A percentile compares a stretch with the other conserved stretches of the same genome.
Evolutionary conservation across 2,797 vertebrate genomes (phyloP).

Genomic region (Diglossa cyanea): DNA sequence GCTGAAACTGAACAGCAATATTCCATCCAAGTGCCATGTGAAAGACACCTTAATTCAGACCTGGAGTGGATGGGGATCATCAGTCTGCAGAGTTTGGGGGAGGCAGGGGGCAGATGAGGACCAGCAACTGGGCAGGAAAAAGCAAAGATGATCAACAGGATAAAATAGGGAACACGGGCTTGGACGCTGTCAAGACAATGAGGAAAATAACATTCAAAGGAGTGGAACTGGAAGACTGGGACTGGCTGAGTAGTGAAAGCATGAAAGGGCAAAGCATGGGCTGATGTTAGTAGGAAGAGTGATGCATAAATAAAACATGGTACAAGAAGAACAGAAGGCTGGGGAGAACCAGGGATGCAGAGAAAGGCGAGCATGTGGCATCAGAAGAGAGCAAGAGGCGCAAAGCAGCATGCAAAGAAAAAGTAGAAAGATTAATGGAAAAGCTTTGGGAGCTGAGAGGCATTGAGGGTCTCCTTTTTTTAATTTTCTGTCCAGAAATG

Average conservation of each 20-base stretch:
- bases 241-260: background rate
- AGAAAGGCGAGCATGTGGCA: background rate
- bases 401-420: background rate
- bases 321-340: background rate
- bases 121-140: background rate
- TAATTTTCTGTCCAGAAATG: background rate
- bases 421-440: background rate
- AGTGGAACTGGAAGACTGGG: background rate
- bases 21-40: background rate
- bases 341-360: background rate
- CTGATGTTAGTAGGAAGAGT: background rate
- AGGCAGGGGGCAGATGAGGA: background rate
- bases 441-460: background rate
- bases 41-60: background rate
- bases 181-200: background rate
- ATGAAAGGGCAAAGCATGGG: background rate
- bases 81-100: background rate
- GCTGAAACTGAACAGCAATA: background rate
- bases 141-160: background rate
- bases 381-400: background rate
- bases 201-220: background rate
- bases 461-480: background rate
- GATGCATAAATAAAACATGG: background rate
- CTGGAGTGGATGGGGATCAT: background rate
- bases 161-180: rapidly evolving